Conservation (phyloP, 2,888 invertebrate species). For the Andricus curvator region DNA sequence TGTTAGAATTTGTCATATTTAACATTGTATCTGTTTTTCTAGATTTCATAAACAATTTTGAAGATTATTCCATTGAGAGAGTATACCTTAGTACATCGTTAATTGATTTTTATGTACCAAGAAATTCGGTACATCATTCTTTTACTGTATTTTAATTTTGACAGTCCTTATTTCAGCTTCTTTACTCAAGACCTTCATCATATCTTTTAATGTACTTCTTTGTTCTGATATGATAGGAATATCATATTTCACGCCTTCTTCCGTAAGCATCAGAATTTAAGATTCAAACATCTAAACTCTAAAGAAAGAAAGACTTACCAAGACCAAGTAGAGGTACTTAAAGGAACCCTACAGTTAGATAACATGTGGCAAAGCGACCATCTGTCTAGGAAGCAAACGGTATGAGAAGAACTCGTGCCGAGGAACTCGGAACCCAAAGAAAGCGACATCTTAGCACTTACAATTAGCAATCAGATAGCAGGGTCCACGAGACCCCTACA, state of each 20-base stretch:
- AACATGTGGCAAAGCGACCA: conserved; percentile 39
- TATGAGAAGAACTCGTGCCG: conserved; percentile 21
- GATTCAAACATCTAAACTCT: not conserved
- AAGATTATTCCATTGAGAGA: too few species aligned
- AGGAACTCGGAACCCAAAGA: conserved; percentile 22
- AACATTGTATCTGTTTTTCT: too few species aligned
- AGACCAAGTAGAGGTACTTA: conserved; percentile 8
- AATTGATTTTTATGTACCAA: too few species aligned
- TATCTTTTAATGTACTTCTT: too few species aligned
- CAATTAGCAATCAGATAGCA: conserved; percentile 22
- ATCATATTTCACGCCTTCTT: not conserved
- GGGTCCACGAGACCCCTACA: not conserved
- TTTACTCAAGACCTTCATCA: too few species aligned
- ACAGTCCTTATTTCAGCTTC: too few species aligned
- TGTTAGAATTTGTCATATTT: too few species aligned
- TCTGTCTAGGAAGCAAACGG: conserved; percentile 32
- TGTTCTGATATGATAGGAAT: not conserved
- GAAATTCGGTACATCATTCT: too few species aligned
- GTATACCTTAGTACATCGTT: too few species aligned
- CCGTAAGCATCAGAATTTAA: not conserved
- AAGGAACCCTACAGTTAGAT: conserved; percentile 25
- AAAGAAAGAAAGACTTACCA: not conserved
- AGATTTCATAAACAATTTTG: too few species aligned
- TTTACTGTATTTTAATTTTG: too few species aligned
- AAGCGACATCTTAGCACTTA: conserved; percentile 34